Evolutionary conservation across 2,797 vertebrate species (phyloP).

Genomic region (Phrynocephalus forsythii): DNA sequence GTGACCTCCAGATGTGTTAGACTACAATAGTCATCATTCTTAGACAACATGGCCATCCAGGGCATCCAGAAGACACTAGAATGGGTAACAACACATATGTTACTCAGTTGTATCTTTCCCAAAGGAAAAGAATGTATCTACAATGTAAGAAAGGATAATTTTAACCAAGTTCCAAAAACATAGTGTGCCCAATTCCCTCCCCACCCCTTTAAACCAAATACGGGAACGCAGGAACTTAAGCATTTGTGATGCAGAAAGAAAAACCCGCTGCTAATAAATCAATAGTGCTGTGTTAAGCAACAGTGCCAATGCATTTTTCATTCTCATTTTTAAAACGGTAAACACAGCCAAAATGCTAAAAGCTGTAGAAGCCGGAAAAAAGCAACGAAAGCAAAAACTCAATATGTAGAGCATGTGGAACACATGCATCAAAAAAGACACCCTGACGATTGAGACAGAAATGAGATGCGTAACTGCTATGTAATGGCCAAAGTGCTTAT

Average conservation of each 20-base stretch:
- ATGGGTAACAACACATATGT: neutral
- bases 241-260: conserved; percentile 9
- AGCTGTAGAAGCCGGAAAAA: neutral
- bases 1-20: neutral
- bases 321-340: conserved; percentile 39
- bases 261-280: conserved; percentile 42
- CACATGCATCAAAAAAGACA: conserved; percentile 46
- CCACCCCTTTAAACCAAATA: neutral
- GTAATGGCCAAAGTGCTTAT: conserved; percentile 5
- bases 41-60: neutral
- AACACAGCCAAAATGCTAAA: conserved; percentile 37
- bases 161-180: conserved; percentile 5
- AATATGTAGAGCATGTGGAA: conserved; percentile 4
- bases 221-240: conserved; percentile 5
- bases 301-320: conserved; percentile 38
- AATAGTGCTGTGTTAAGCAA: conserved; percentile 37
- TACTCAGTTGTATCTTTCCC: neutral
- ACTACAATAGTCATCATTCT: neutral
- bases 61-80: neutral
- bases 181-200: neutral
- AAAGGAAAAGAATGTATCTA: neutral
- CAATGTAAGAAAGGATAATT: neutral
- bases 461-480: conserved; percentile 28
- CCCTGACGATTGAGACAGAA: conserved; percentile 13
- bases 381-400: conserved; percentile 24